phyloP scores from a whole-genome alignment of 2,888 invertebrate genomes.

The Cinara cedri region DNA sequence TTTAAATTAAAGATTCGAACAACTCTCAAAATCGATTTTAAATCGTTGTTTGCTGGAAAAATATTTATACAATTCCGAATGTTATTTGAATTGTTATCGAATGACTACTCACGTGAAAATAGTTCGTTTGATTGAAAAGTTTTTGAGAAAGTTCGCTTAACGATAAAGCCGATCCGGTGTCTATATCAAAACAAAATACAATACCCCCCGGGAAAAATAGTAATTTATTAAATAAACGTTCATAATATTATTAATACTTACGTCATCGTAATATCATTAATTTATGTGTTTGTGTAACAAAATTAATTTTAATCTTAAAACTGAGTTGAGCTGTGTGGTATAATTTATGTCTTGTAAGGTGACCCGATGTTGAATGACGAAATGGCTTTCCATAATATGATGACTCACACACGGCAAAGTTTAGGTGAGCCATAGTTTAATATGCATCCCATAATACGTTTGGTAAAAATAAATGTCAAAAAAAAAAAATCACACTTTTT shows the following conservation, averaged over 20 bases:
- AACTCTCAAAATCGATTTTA: not conserved
- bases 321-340: constrained; percentile 44
- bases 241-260: too few species aligned
- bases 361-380: constrained; percentile 56
- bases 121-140: not conserved
- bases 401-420: constrained; percentile 52
- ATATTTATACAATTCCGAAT: constrained; percentile 6
- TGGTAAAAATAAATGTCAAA: constrained; percentile 28
- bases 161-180: not conserved
- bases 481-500: constrained; percentile 48
- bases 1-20: constrained; percentile 4
- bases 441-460: constrained; percentile 22
- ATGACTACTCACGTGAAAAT: not conserved
- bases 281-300: constrained; percentile 20
- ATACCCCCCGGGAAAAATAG: not conserved
- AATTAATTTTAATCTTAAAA: constrained; percentile 28
- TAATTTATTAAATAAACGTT: not conserved
- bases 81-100: not conserved
- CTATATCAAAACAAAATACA: not conserved
- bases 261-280: not conserved
- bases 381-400: constrained; percentile 54
- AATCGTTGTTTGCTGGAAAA: not conserved
- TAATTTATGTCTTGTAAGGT: constrained; percentile 56
- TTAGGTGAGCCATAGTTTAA: constrained; percentile 51
- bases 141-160: not conserved